phyloP scores from a whole-genome alignment of 2,888 invertebrate genomes.

The Drosophila monieri region DNA sequence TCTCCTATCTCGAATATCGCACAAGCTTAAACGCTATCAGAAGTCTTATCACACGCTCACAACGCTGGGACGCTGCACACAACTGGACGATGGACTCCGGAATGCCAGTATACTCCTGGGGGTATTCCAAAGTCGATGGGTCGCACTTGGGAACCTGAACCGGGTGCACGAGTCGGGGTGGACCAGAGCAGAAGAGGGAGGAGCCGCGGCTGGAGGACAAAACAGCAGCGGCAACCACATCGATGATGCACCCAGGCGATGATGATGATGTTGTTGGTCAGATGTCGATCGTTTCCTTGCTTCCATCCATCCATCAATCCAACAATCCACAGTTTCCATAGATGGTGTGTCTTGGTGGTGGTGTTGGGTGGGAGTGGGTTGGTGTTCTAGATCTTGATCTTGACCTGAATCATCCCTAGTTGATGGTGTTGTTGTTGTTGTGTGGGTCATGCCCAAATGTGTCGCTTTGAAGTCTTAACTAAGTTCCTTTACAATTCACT shows the following conservation, averaged over 20 bases:
- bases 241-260: conserved; percentile 48
- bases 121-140: conserved; percentile 30
- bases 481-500: conserved; percentile 56
- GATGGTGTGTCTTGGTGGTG: conserved; percentile 12
- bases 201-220: conserved; percentile 77
- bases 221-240: conserved; percentile 75
- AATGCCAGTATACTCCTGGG: neutral
- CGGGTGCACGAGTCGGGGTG: conserved; percentile 72
- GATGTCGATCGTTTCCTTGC: conserved; percentile 14
- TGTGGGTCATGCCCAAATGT: conserved; percentile 51
- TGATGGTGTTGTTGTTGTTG: conserved; percentile 34
- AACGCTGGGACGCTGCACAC: conserved; percentile 50
- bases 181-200: conserved; percentile 76
- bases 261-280: conserved; percentile 1
- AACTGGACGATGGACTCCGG: conserved; percentile 19
- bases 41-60: conserved; percentile 77
- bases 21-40: conserved; percentile 66
- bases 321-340: conserved; percentile 10
- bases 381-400: conserved; percentile 36
- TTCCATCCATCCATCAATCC: conserved; percentile 14
- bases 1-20: conserved; percentile 45
- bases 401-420: conserved; percentile 18
- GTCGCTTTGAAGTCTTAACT: conserved; percentile 49
- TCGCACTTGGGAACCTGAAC: no score
- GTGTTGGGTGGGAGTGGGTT: conserved; percentile 14